Percentiles rank a stretch among this genome's conserved stretches.
These are phyloP conservation scores for Notolabrus celidotus DNA, from an alignment of 2,797 vertebrate genomes.

Conservation along the genomic window DNA sequence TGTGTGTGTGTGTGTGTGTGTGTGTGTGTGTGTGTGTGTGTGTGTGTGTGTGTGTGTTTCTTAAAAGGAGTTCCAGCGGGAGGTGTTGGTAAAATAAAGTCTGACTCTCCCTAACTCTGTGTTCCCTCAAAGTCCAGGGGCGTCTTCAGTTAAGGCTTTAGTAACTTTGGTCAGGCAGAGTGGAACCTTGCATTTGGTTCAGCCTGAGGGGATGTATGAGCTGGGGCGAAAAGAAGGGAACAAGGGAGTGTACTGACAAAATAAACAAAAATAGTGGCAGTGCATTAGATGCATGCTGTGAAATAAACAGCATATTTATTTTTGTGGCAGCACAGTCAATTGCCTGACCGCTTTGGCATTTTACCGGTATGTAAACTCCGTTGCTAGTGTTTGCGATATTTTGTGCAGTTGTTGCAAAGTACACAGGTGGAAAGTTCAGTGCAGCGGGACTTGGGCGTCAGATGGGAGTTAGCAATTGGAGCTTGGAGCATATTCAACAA, in stretches of 20 bases:
- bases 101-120: constrained; percentile 56
- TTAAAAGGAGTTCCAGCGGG: constrained; percentile 60
- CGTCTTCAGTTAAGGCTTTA: constrained; percentile 49
- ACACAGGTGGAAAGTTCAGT: too few species aligned
- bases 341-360: not conserved
- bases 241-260: constrained; percentile 30
- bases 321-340: not conserved
- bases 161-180: constrained; percentile 35
- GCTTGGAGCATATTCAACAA: not conserved
- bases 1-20: too few species aligned
- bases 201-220: constrained; percentile 41
- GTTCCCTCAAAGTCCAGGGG: constrained; percentile 63
- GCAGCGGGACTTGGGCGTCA: too few species aligned
- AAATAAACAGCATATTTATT: constrained; percentile 25
- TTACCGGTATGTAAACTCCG: not conserved
- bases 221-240: constrained; percentile 19
- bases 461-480: too few species aligned
- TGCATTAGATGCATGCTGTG: constrained; percentile 33
- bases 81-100: constrained; percentile 60
- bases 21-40: too few species aligned
- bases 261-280: constrained; percentile 21
- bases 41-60: constrained; percentile 50
- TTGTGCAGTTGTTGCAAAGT: too few species aligned
- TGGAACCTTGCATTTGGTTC: constrained; percentile 50
- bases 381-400: too few species aligned